Evolutionary conservation across 2,888 invertebrate species (phyloP).

Genomic region (Anaspis maculata): DNA sequence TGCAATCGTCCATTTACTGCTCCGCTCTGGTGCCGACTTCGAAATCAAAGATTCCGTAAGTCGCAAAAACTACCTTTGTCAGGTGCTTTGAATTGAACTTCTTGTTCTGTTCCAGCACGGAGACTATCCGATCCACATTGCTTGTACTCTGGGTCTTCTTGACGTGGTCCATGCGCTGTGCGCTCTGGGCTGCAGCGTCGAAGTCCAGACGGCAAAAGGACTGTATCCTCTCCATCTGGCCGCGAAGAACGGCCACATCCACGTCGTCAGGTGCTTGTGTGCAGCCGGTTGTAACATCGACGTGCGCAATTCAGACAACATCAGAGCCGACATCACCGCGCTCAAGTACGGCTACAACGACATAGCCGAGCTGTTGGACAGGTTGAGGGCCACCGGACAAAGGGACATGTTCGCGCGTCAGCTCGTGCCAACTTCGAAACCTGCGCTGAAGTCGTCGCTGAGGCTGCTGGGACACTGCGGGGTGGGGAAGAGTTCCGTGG

Average conservation of each 20-base stretch:
- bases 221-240: conserved; percentile 63
- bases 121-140: conserved; percentile 53
- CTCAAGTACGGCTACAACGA: conserved; percentile 63
- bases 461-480: conserved; percentile 65
- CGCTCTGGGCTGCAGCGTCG: conserved; percentile 52
- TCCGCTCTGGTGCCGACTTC: conserved; percentile 53
- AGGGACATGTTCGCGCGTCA: conserved; percentile 45
- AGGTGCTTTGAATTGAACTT: too few species aligned
- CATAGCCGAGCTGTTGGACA: conserved; percentile 59
- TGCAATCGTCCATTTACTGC: conserved; percentile 49
- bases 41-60: conserved; percentile 47
- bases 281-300: conserved; percentile 64
- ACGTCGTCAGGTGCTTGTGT: conserved; percentile 60
- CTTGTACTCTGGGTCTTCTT: conserved; percentile 47
- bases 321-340: conserved; percentile 69
- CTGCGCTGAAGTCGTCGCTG: conserved; percentile 54
- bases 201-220: conserved; percentile 53
- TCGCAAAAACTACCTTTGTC: conserved; percentile 2
- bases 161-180: conserved; percentile 51
- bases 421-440: conserved; percentile 50
- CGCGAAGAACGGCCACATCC: conserved; percentile 60
- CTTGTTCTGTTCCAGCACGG: conserved; percentile 45
- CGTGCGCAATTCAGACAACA: conserved; percentile 58
- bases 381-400: conserved; percentile 51
- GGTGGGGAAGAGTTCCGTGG: conserved; percentile 62